phyloP scores from a whole-genome alignment of 2,888 invertebrate species.

The Salticus scenicus region DNA sequence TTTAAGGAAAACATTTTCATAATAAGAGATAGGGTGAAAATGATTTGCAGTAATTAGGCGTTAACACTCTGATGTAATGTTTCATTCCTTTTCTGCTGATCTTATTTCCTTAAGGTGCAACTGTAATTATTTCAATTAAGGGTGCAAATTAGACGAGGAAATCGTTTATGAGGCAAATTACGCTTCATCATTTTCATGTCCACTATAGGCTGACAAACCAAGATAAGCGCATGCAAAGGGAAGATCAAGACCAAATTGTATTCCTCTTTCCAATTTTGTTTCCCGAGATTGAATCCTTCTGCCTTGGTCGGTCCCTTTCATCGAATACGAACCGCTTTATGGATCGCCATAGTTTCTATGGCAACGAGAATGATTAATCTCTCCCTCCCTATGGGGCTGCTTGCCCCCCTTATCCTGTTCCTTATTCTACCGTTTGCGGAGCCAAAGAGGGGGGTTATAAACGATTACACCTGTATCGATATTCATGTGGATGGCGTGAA shows the following conservation, averaged over 20 bases:
- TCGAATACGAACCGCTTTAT: slow-evolving; percentile 10
- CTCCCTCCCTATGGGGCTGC: slow-evolving; percentile 3
- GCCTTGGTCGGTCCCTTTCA: slow-evolving; percentile 9
- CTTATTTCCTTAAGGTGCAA: too few relatives aligned
- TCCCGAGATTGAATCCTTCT: slow-evolving; percentile 1
- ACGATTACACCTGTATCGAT: slow-evolving; percentile 19
- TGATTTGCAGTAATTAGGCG: too few relatives aligned
- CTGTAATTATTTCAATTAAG: too few relatives aligned
- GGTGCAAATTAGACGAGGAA: too few relatives aligned
- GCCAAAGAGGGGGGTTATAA: slow-evolving; percentile 3
- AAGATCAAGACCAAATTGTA: not conserved
- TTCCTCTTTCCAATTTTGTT: not conserved
- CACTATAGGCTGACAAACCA: too few relatives aligned
- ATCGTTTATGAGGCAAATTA: too few relatives aligned
- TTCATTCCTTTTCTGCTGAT: too few relatives aligned
- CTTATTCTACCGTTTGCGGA: slow-evolving; percentile 10
- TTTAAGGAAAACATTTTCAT: too few relatives aligned
- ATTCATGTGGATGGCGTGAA: slow-evolving; percentile 19
- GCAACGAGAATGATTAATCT: slow-evolving; percentile 12
- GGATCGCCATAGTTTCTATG: not conserved
- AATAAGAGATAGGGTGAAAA: too few relatives aligned
- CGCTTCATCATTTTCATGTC: too few relatives aligned
- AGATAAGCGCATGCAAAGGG: too few relatives aligned
- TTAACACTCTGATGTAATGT: too few relatives aligned
- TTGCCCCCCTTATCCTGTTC: not conserved